These are phyloP conservation scores for Nibea albiflora DNA, from an alignment of 2,113 vertebrate species.

Conservation along the genomic window DNA sequence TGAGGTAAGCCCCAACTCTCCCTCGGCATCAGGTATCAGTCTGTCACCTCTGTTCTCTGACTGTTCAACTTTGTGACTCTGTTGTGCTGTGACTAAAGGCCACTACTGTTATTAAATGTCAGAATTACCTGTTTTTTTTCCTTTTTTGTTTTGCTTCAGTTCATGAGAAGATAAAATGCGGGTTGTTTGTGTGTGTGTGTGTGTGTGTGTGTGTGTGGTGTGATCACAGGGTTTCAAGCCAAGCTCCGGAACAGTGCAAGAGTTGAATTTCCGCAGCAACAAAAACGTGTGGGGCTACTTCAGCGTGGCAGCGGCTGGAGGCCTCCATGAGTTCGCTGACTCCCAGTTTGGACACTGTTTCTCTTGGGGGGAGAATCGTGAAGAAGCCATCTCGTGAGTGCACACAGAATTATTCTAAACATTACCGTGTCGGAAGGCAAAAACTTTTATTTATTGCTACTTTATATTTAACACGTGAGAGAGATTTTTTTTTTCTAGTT, in stretches of 20 bases:
- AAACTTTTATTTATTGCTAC: background rate
- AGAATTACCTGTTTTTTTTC: background rate
- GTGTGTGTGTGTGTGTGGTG: background rate
- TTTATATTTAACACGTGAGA: background rate
- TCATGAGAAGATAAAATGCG: background rate
- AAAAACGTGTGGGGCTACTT: conserved; percentile 99
- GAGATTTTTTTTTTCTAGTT: background rate
- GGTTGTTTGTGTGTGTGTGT: background rate
- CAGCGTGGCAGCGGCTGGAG: conserved; percentile 97
- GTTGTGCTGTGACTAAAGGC: background rate
- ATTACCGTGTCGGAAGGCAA: background rate
- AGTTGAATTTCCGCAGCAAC: conserved; percentile 98
- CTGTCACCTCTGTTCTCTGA: background rate
- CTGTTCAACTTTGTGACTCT: background rate
- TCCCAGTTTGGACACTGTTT: conserved; percentile 99
- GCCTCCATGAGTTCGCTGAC: conserved; percentile 97
- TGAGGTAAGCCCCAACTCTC: conserved; percentile 84
- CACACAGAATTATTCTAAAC: background rate
- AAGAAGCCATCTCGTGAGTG: conserved; percentile 99
- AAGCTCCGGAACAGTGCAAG: conserved; percentile 97
- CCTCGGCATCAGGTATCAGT: background rate
- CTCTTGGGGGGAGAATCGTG: conserved; percentile 99
- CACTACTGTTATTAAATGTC: background rate
- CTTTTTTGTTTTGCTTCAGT: background rate
- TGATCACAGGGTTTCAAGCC: conserved; percentile 94